Evolutionary conservation across 2,888 invertebrate genomes (phyloP).

Genomic region (Anarsia innoxiella): DNA sequence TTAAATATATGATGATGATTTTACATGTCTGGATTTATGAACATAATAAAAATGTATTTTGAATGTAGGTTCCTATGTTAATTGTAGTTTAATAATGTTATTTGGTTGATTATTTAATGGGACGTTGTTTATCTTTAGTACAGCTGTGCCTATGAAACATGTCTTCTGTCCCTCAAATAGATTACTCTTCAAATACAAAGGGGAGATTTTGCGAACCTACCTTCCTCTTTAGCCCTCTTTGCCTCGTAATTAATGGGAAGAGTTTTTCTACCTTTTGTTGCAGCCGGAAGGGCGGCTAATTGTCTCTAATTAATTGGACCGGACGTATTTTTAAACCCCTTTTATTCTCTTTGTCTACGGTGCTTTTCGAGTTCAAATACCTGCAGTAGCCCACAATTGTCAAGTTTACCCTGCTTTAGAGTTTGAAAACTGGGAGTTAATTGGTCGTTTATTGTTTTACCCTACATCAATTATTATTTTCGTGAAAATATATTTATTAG

Average conservation of each 20-base stretch:
- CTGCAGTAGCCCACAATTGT: constrained; percentile 31
- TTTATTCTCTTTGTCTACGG: constrained; percentile 49
- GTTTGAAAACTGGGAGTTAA: constrained; percentile 37
- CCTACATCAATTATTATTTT: constrained; percentile 10
- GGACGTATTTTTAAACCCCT: constrained; percentile 62
- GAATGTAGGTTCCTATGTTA: too few relatives aligned
- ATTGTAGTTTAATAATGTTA: too few relatives aligned
- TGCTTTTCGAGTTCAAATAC: constrained; percentile 32
- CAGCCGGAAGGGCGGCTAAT: constrained; percentile 64
- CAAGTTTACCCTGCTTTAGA: constrained; percentile 38
- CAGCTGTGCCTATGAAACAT: constrained; percentile 14
- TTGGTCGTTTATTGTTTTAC: constrained; percentile 43
- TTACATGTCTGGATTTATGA: too few relatives aligned
- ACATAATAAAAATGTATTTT: too few relatives aligned
- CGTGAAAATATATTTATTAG: not conserved
- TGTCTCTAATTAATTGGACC: constrained; percentile 70
- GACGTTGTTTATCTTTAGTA: too few relatives aligned
- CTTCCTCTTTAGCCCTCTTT: constrained; percentile 33
- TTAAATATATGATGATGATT: too few relatives aligned
- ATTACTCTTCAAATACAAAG: constrained; percentile 46
- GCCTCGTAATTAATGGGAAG: constrained; percentile 61
- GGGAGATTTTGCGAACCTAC: constrained; percentile 35
- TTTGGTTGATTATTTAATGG: too few relatives aligned
- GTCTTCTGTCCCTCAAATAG: constrained; percentile 31
- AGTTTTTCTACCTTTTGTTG: constrained; percentile 72